Evolutionary conservation across 2,888 invertebrate species (phyloP).

Genomic region (Tipula lateralis): DNA sequence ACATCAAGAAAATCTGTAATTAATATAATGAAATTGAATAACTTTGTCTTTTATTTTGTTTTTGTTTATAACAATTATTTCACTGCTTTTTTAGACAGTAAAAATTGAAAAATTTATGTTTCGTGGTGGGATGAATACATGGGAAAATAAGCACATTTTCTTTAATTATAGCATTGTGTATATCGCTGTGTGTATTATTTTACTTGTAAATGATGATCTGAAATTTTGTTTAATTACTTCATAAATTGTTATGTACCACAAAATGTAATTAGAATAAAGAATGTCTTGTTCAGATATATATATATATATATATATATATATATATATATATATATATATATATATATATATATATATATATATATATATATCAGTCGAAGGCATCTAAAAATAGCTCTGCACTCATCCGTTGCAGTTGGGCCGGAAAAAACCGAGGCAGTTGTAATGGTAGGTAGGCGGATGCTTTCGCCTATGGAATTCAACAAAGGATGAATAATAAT

Average conservation of each 20-base stretch:
- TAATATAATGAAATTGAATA: neutral
- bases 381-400: no score
- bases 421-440: no score
- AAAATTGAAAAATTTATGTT: neutral
- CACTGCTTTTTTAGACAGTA: neutral
- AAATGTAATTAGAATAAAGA: neutral
- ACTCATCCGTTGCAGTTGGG: no score
- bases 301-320: no score
- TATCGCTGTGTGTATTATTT: neutral
- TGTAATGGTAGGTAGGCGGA: no score
- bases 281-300: no score
- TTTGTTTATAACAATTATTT: neutral
- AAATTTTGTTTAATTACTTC: neutral
- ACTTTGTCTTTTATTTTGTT: neutral
- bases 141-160: slow-evolving; percentile 5
- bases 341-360: no score
- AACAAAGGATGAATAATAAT: no score
- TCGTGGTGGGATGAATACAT: neutral
- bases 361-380: no score
- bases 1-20: neutral
- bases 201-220: neutral
- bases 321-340: no score
- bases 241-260: neutral
- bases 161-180: neutral
- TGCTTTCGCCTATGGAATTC: no score